Conservation (phyloP, 2,888 invertebrate species). For the Monopis laevigella region DNA sequence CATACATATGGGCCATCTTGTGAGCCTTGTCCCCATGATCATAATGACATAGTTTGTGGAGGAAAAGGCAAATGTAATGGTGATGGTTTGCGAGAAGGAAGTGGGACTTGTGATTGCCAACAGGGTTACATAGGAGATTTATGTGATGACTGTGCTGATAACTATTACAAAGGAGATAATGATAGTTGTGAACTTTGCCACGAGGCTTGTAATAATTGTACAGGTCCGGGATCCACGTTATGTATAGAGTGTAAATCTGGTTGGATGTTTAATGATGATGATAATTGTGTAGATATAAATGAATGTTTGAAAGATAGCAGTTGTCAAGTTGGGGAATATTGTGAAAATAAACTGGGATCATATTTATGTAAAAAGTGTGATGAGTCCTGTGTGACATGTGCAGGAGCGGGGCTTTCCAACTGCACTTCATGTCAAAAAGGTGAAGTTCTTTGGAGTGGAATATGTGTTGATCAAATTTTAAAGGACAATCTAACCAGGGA, state of each 20-base stretch:
- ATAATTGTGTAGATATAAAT: slow-evolving; percentile 83
- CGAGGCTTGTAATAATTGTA: slow-evolving; percentile 80
- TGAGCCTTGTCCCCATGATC: slow-evolving; percentile 70
- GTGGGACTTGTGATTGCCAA: slow-evolving; percentile 88
- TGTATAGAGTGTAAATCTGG: slow-evolving; percentile 69
- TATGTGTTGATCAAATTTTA: slow-evolving; percentile 35
- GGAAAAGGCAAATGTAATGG: slow-evolving; percentile 83
- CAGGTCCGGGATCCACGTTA: slow-evolving; percentile 73
- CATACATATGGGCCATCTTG: slow-evolving; percentile 86
- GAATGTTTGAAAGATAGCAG: slow-evolving; percentile 73
- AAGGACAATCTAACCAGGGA: slow-evolving; percentile 30
- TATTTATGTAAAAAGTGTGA: slow-evolving; percentile 83
- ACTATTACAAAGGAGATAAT: slow-evolving; percentile 73
- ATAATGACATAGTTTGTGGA: slow-evolving; percentile 73
- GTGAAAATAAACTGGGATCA: slow-evolving; percentile 87
- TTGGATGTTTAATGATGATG: slow-evolving; percentile 73
- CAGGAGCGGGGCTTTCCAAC: slow-evolving; percentile 86
- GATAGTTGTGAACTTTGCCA: slow-evolving; percentile 83
- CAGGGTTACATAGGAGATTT: slow-evolving; percentile 78
- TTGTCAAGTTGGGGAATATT: slow-evolving; percentile 77
- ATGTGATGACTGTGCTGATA: slow-evolving; percentile 80
- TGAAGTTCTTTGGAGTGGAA: slow-evolving; percentile 35
- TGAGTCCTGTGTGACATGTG: slow-evolving; percentile 81
- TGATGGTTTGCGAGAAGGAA: slow-evolving; percentile 91
- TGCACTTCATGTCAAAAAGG: slow-evolving; percentile 77